These are phyloP conservation scores for Lepus americanus DNA, from an alignment of 2,113 vertebrate species.

Conservation along the genomic window DNA sequence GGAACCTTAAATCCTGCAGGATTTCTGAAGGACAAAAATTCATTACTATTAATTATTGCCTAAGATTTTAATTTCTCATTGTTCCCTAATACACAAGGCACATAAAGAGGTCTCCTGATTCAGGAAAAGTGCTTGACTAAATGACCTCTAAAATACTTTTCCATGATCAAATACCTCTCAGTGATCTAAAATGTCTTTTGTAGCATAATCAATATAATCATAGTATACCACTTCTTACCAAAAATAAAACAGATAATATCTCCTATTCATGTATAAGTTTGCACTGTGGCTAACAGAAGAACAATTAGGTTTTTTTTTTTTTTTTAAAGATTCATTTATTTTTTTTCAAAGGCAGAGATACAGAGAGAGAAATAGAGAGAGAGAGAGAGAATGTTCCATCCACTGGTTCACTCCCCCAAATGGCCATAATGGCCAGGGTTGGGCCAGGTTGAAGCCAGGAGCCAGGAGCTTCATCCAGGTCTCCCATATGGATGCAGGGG, in stretches of 20 bases:
- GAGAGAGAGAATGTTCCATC: too few relatives aligned
- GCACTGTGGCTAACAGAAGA: neutral
- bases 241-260: neutral
- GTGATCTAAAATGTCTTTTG: too few relatives aligned
- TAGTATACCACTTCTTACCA: neutral
- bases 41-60: neutral
- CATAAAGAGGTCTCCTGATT: neutral
- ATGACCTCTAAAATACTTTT: neutral
- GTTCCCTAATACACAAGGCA: neutral
- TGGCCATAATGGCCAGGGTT: too few relatives aligned
- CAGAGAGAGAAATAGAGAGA: too few relatives aligned
- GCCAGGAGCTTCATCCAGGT: too few relatives aligned
- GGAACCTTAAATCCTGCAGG: slow-evolving; percentile 16
- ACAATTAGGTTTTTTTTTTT: neutral
- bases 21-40: neutral
- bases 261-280: neutral
- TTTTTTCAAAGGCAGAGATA: too few relatives aligned
- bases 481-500: too few relatives aligned
- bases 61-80: neutral
- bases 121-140: neutral
- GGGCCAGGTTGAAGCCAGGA: too few relatives aligned
- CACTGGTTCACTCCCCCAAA: too few relatives aligned
- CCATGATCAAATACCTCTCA: neutral
- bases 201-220: neutral
- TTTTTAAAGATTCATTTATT: too few relatives aligned